phyloP scores from a whole-genome alignment of 1,140 invertebrate genomes.

The Scaptomyza hsui region DNA sequence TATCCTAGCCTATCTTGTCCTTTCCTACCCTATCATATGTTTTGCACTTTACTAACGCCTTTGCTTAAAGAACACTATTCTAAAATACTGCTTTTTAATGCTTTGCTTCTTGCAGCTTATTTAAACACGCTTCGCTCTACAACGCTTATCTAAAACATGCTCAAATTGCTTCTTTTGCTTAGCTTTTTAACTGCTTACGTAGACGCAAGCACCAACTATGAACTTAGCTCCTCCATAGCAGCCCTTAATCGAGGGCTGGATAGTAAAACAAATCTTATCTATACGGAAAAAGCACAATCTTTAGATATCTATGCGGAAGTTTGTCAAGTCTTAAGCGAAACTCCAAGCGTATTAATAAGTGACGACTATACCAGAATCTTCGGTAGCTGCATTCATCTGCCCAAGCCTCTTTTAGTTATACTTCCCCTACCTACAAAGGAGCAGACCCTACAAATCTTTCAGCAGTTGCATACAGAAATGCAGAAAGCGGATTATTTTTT shows the following conservation, averaged over 20 bases:
- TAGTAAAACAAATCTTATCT: slow-evolving; percentile 32
- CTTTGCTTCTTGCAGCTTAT: slow-evolving; percentile 10
- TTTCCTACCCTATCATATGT: too few relatives aligned
- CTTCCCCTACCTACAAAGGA: not conserved
- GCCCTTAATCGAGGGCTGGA: slow-evolving; percentile 14
- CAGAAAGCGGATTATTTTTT: slow-evolving; percentile 29
- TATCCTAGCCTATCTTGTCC: too few relatives aligned
- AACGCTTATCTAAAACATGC: slow-evolving; percentile 3
- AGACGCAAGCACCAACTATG: not conserved
- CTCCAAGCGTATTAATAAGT: slow-evolving; percentile 11
- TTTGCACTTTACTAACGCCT: too few relatives aligned
- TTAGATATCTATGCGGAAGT: slow-evolving; percentile 9
- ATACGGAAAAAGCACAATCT: not conserved
- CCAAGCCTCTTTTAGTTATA: slow-evolving; percentile 27
- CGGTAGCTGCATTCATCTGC: not conserved
- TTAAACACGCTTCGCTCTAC: not conserved
- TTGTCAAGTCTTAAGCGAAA: not conserved
- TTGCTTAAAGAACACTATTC: too few relatives aligned
- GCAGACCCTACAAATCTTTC: not conserved
- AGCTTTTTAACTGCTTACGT: not conserved
- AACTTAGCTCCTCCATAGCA: slow-evolving; percentile 11
- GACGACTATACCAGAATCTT: not conserved
- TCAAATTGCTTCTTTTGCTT: slow-evolving; percentile 5
- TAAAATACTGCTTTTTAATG: not conserved
- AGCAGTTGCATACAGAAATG: slow-evolving; percentile 10